A percentile compares a stretch with the other conserved stretches of the same genome.
These are phyloP conservation scores for Anguilla anguilla DNA, from an alignment of 2,797 vertebrate species.

Conservation along the genomic window DNA sequence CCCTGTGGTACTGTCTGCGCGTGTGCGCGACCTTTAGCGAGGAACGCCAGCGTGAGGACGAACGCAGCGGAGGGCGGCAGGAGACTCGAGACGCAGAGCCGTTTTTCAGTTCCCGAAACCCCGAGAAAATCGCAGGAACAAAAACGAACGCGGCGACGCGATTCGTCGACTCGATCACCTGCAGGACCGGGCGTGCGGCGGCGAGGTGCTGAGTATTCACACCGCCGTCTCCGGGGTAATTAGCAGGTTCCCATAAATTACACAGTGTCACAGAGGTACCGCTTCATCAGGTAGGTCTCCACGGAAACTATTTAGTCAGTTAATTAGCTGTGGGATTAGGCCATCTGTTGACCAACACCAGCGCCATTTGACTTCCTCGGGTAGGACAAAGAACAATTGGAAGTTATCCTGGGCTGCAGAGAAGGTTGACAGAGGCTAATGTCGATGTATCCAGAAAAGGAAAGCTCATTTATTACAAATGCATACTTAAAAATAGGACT, in stretches of 20 bases:
- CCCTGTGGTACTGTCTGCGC: too few species aligned
- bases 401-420: not conserved
- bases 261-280: conserved; percentile 1
- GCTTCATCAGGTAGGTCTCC: conserved; percentile 33
- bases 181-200: not conserved
- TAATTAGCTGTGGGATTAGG: conserved; percentile 39
- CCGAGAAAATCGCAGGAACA: not conserved
- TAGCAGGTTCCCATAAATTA: conserved; percentile 24
- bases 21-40: too few species aligned
- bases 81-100: too few species aligned
- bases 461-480: not conserved
- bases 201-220: not conserved
- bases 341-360: conserved; percentile 33
- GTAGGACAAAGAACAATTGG: not conserved
- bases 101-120: not conserved
- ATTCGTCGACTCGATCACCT: not conserved
- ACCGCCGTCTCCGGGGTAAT: not conserved
- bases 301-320: conserved; percentile 36
- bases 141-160: not conserved
- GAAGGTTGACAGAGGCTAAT: not conserved
- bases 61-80: too few species aligned
- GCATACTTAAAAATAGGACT: not conserved
- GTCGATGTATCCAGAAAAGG: not conserved
- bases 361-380: not conserved
- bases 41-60: too few species aligned